A percentile compares a stretch with the other conserved stretches of the same genome.
Evolutionary conservation across 2,113 vertebrate genomes (phyloP).

Genomic region (Cephalopterus ornatus): DNA sequence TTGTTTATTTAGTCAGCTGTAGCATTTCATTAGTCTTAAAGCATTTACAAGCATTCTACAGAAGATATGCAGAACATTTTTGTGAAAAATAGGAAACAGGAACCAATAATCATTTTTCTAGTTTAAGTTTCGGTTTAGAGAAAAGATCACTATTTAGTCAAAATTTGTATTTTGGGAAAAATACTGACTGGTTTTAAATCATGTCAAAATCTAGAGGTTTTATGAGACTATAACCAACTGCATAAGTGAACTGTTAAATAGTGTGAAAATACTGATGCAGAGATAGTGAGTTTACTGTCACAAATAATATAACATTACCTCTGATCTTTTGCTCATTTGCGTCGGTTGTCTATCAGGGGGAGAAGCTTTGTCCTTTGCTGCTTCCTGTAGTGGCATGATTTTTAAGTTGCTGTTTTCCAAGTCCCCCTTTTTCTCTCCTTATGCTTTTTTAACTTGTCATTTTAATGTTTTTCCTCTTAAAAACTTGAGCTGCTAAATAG

Average conservation of each 20-base stretch:
- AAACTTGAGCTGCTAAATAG: background rate
- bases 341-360: background rate
- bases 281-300: background rate
- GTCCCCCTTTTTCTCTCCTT: background rate
- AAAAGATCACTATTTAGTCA: background rate
- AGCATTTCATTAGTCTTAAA: background rate
- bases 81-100: background rate
- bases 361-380: background rate
- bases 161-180: background rate
- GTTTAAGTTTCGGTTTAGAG: background rate
- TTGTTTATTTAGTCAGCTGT: background rate
- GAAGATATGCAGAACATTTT: background rate
- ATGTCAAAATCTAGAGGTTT: background rate
- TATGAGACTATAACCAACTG: background rate
- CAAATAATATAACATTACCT: background rate
- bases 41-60: background rate
- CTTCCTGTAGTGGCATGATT: background rate
- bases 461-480: background rate
- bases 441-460: background rate
- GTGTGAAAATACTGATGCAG: background rate
- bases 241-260: background rate
- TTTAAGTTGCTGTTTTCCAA: background rate
- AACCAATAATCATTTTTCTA: background rate
- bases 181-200: background rate
- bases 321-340: background rate